Evolutionary conservation across 2,888 invertebrate genomes (phyloP), one percentile per base, ranked within the genome.

Genomic region (Phyllotreta striolata): DNA sequence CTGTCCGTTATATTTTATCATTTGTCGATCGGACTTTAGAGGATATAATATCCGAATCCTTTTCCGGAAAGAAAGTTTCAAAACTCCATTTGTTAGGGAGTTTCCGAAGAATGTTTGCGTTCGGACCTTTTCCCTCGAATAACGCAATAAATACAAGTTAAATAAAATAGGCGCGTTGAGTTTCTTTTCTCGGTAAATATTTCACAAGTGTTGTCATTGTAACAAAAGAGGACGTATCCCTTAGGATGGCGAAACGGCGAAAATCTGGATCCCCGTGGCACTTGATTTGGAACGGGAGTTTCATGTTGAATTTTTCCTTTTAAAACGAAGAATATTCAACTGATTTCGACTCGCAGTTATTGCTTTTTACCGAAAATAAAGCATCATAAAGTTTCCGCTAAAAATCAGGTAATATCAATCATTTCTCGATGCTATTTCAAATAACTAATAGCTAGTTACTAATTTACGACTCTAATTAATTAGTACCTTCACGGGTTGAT

Each of bases 271-370:
- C 52, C 67, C 70, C 71, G 71, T 67, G 69, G 70, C 67, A 73
- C 73, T 73, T 74, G 74, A 75, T 75, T 75, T 74, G 74, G 74
- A 73, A 70, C 65, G 71, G 74, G 76, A 77, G 69, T 78, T 78
- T 71, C 70, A 70, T 13, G 52, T 7, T 38, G 12, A 52, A 52
- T 39, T 38, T 13, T 12, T 52, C 12, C 34, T 52, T 52, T 52
- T 52, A 52, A 52, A 52, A 39, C 14, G 37, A 14, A n/a, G n/a
- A n/a, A n/a, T n/a, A n/a, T n/a, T n/a, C n/a, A n/a, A n/a, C n/a
- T n/a, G n/a, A n/a, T n/a, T n/a, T n/a, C n/a, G n/a, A n/a, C n/a
- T n/a, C n/a, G n/a, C n/a, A n/a, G n/a, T n/a, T n/a, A n/a, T n/a
- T n/a, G n/a, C n/a, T n/a, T n/a, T n/a, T n/a, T n/a, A n/a, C n/a